These are phyloP conservation scores for Onthophagus taurus DNA, from an alignment of 1,140 invertebrate genomes.

Conservation along the genomic window DNA sequence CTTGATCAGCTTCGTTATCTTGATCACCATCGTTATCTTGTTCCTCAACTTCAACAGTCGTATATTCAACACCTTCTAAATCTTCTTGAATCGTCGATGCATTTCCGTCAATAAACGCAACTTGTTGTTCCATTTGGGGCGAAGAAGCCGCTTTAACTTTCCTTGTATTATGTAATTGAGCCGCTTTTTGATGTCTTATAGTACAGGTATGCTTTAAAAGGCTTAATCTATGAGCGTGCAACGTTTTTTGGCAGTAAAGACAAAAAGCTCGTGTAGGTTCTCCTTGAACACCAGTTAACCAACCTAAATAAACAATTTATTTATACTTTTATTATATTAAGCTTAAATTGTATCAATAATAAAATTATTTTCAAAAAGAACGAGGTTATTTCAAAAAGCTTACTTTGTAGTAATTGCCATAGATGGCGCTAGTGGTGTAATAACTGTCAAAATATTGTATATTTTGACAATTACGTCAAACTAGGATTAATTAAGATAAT, in stretches of 20 bases:
- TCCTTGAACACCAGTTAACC: conserved; percentile 43
- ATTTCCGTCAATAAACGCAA: background rate
- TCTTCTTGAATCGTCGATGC: conserved; percentile 6
- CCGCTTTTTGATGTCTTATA: conserved; percentile 46
- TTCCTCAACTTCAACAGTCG: conserved; percentile 14
- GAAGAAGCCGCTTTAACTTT: conserved; percentile 16
- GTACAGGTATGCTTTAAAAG: conserved; percentile 50
- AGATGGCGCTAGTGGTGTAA: too few species aligned
- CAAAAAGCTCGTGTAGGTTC: conserved; percentile 47
- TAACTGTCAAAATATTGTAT: too few species aligned
- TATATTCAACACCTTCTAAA: conserved; percentile 30
- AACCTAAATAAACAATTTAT: conserved; percentile 36
- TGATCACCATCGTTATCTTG: conserved; percentile 26
- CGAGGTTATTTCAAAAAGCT: too few species aligned
- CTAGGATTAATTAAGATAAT: too few species aligned
- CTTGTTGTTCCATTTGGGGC: background rate
- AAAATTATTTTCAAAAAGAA: too few species aligned
- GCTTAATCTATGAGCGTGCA: conserved; percentile 50
- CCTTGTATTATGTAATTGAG: conserved; percentile 31
- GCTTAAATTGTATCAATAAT: background rate
- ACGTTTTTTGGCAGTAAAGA: conserved; percentile 46
- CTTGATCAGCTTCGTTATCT: conserved; percentile 23
- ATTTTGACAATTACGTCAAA: too few species aligned
- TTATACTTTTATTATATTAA: background rate
- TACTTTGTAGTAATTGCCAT: too few species aligned